phyloP scores from a whole-genome alignment of 2,113 vertebrate genomes.

The Euleptes europaea region DNA sequence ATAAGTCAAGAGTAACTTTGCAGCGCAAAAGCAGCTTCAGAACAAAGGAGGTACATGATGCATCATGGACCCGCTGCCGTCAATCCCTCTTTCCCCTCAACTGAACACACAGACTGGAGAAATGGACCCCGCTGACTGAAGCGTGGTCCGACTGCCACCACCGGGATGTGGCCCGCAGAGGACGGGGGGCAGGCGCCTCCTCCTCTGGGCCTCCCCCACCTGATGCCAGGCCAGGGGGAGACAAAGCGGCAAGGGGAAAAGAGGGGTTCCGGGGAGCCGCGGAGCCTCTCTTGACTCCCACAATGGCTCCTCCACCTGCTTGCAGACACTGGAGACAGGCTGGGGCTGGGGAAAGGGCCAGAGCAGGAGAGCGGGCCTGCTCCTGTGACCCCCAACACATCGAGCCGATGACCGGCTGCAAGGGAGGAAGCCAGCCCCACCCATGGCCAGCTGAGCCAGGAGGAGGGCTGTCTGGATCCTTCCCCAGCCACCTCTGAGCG shows the following conservation, averaged over 20 bases:
- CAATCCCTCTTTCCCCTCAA: neutral
- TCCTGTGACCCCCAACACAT: neutral
- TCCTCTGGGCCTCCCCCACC: neutral
- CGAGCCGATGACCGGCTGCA: too few relatives aligned
- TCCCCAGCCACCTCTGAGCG: neutral
- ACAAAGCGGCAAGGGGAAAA: too few relatives aligned
- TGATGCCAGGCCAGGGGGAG: neutral
- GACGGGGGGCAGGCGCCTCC: neutral
- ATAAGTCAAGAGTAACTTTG: neutral
- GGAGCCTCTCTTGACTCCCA: too few relatives aligned
- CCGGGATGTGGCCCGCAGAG: neutral
- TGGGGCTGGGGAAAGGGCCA: neutral
- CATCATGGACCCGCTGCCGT: neutral
- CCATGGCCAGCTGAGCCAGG: neutral
- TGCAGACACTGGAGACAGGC: neutral
- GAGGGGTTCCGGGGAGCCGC: too few relatives aligned
- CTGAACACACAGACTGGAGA: neutral
- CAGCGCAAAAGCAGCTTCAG: slow-evolving; percentile 26
- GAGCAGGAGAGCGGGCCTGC: neutral
- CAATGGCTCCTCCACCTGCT: neutral
- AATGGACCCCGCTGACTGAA: neutral
- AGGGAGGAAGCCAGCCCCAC: too few relatives aligned
- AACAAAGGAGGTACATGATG: too few relatives aligned
- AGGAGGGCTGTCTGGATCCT: neutral
- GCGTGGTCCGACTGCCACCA: neutral